phyloP scores from a whole-genome alignment of 30 jellyfish, hydroid and myxozoan genomes.

The Aurelia coerulea region DNA sequence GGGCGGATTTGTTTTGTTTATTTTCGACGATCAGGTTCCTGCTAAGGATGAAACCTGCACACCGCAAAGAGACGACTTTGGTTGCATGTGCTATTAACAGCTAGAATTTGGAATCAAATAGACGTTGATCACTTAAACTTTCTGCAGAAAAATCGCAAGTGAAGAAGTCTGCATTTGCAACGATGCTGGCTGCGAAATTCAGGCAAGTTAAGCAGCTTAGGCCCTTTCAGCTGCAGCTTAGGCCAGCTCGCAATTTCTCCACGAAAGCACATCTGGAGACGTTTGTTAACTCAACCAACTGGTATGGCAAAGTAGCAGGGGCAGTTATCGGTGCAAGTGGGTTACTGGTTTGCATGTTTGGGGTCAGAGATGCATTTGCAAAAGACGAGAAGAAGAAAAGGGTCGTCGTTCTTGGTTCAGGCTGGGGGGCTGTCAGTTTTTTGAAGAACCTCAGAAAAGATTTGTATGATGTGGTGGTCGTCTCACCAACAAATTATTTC shows the following conservation, averaged over 20 bases:
- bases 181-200: too few relatives aligned
- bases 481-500: constrained; percentile 94
- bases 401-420: constrained; percentile 93
- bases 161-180: too few relatives aligned
- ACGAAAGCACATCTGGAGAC: constrained; percentile 13
- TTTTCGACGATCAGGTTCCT: too few relatives aligned
- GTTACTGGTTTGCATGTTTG: constrained; percentile 30
- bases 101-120: too few relatives aligned
- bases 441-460: constrained; percentile 82
- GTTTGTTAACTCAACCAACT: neutral
- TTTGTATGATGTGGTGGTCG: constrained; percentile 83
- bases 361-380: constrained; percentile 40
- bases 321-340: constrained; percentile 67
- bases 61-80: too few relatives aligned
- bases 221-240: neutral
- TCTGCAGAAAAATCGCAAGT: too few relatives aligned
- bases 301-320: constrained; percentile 46
- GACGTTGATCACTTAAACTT: too few relatives aligned
- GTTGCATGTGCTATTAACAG: too few relatives aligned
- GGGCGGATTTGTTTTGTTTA: too few relatives aligned
- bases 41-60: too few relatives aligned
- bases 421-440: constrained; percentile 99
- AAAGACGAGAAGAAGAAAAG: constrained; percentile 64
- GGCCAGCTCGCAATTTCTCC: constrained; percentile 19
- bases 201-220: too few relatives aligned